Base-by-base conservation (phyloP, 2,113 vertebrate genomes). In the Sturnus vulgaris region DNA sequence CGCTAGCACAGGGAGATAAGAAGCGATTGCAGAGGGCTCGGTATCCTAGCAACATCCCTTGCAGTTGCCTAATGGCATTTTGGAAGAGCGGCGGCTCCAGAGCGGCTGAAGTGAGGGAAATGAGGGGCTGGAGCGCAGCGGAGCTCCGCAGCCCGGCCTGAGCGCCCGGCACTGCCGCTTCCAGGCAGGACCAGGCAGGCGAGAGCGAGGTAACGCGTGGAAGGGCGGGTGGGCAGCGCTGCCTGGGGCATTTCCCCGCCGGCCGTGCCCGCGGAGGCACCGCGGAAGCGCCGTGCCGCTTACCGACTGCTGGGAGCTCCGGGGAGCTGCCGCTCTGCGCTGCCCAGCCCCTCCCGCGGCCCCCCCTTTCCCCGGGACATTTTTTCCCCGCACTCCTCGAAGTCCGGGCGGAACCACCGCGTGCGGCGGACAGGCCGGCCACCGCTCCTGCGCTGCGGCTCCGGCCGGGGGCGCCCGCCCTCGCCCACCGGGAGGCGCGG, bases 21-120 rank as follows among this genome's bases (percentile, higher is more conserved):
- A 57, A 75, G 46, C 4, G 31, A 76, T 80, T 79, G 92, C 91
- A 30, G 93, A 85, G 47, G 60, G 72, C 13, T 83, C 84, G 2
- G 96, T 97, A 84, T 79, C 96, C 87, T 92, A 93, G 94, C 96
- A 97, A 97, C 94, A 23, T 40, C 79, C 65, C 77, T 70, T 65
- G 81, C 89, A 68, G 57, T 64, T 53, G 91, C 89, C 81, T 68
- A n/a, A 86, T 80, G 65, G 81, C 19, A 84, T 86, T 95, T 91
- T 30, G 78, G 89, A 91, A 85, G 50, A 15, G 84, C 81, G 22
- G 87, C 39, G 52, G n/a, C 84, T 91, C 78, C 87, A 46, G 86
- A 68, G 7, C 15, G 16, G 81, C 86, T 37, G 21, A 39, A 84
- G 84, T 10, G 76, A 28, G 31, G 60, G 63, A 20, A 46, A 46